Percentiles rank a stretch among this genome's conserved stretches.
phyloP scores from a whole-genome alignment of 92 coral and sea anemone genomes.

The Parazoanthus darwini region DNA sequence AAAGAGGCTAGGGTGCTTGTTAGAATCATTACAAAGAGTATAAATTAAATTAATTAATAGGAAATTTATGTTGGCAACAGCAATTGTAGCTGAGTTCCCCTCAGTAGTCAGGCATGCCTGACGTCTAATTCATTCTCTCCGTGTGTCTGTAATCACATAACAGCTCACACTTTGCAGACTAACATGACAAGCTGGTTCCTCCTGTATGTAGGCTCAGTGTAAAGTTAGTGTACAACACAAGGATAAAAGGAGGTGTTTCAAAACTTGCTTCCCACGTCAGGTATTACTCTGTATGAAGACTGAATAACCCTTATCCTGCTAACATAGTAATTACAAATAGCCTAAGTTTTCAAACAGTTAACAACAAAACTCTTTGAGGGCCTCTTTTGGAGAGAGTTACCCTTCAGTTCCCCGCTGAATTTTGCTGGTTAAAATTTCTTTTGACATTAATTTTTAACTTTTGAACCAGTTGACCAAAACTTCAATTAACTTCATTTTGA shows the following conservation, averaged over 20 bases:
- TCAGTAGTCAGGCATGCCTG: not conserved
- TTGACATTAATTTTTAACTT: not conserved
- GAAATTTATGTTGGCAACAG: not conserved
- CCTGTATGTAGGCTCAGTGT: constrained; percentile 43
- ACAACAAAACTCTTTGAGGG: not conserved
- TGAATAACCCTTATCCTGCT: not conserved
- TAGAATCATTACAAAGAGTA: not conserved
- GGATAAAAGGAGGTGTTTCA: constrained; percentile 39
- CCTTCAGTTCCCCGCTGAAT: not conserved
- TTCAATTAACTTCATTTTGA: not conserved
- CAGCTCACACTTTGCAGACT: constrained; percentile 29
- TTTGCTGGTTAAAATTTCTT: not conserved
- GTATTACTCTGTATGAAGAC: constrained; percentile 2
- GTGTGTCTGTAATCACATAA: constrained; percentile 7
- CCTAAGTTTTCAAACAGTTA: not conserved
- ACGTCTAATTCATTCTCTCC: not conserved
- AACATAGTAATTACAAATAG: not conserved
- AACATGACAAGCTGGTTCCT: constrained; percentile 23
- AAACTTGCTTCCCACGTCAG: constrained; percentile 44
- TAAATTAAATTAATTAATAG: too few species aligned
- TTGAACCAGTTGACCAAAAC: not conserved
- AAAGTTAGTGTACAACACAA: constrained; percentile 30
- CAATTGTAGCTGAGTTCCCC: not conserved
- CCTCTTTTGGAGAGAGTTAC: not conserved
- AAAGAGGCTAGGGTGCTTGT: too few species aligned